Percentiles rank a stretch among this genome's conserved stretches.
Evolutionary conservation across 2,797 vertebrate genomes (phyloP).

Genomic region (Lagocephalus sceleratus): DNA sequence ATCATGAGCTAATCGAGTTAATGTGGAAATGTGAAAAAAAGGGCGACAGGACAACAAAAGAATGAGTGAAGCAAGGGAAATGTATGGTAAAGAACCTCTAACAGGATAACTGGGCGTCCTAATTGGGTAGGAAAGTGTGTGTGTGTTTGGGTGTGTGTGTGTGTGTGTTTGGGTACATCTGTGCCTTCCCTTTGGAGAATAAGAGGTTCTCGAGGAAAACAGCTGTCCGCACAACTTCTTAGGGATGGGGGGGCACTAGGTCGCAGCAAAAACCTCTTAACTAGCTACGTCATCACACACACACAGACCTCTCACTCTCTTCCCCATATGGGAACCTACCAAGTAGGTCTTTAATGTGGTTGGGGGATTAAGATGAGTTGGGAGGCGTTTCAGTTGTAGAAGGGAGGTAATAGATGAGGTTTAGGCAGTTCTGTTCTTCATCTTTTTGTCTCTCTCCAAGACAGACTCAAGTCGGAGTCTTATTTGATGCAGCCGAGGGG

Average conservation of each 20-base stretch:
- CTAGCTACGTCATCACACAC: conserved; percentile 26
- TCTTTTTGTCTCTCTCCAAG: conserved; percentile 46
- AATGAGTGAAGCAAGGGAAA: conserved; percentile 16
- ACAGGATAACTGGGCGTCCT: conserved; percentile 60
- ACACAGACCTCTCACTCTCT: conserved; percentile 41
- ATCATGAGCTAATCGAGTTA: neutral
- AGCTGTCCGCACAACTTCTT: conserved; percentile 53
- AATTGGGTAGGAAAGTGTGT: conserved; percentile 53
- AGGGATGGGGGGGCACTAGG: conserved; percentile 34
- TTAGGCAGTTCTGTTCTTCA: conserved; percentile 23
- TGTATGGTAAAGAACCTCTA: conserved; percentile 60
- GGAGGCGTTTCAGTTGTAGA: conserved; percentile 44
- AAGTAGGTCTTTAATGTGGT: conserved; percentile 67
- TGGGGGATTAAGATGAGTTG: conserved; percentile 33
- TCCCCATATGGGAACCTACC: conserved; percentile 65
- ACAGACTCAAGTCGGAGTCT: conserved; percentile 6
- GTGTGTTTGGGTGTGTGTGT: conserved; percentile 29
- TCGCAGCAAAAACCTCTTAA: conserved; percentile 47
- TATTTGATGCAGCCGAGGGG: conserved; percentile 5
- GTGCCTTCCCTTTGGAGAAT: conserved; percentile 1
- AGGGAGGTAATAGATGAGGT: conserved; percentile 44
- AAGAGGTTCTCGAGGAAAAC: conserved; percentile 43
- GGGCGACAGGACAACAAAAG: neutral
- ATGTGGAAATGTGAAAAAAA: neutral
- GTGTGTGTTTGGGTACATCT: conserved; percentile 33